Conservation (phyloP, 2,113 vertebrate species). For the Engraulis encrasicolus region DNA sequence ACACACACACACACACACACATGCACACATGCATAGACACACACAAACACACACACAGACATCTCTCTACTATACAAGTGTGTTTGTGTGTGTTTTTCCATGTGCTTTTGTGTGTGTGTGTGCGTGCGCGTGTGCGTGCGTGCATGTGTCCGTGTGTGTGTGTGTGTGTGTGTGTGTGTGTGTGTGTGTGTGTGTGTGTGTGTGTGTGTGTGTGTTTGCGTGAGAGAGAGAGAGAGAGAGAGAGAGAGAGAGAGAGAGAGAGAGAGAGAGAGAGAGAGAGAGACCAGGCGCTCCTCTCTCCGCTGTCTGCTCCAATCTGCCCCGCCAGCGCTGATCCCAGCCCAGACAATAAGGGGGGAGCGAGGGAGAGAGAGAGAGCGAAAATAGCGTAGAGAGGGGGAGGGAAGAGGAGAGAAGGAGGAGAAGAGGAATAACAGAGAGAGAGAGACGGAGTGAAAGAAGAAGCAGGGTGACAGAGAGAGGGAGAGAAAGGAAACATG, state of each 20-base stretch:
- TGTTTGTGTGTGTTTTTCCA: no score
- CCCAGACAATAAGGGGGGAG: conserved; percentile 40
- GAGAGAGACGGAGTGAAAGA: conserved; percentile 18
- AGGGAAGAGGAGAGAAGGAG: neutral
- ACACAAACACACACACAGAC: no score
- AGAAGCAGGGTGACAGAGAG: conserved; percentile 3
- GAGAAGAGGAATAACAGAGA: neutral
- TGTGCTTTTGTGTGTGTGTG: no score
- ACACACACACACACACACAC: no score
- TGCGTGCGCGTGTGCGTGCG: no score
- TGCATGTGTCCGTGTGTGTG: conserved; percentile 2
- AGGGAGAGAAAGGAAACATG: neutral
- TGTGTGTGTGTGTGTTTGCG: no score
- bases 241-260: no score
- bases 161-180: conserved; percentile 12
- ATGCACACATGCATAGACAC: no score
- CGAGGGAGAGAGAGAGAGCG: neutral
- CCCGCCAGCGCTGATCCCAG: conserved; percentile 43
- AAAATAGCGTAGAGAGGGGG: no score
- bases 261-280: neutral
- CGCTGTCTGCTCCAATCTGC: conserved; percentile 47
- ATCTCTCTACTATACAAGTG: no score
- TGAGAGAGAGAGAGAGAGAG: no score
- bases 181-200: no score
- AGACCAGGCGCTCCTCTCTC: conserved; percentile 28